Base-by-base conservation (phyloP, 2,113 vertebrate species). In the Zapus hudsonius region DNA sequence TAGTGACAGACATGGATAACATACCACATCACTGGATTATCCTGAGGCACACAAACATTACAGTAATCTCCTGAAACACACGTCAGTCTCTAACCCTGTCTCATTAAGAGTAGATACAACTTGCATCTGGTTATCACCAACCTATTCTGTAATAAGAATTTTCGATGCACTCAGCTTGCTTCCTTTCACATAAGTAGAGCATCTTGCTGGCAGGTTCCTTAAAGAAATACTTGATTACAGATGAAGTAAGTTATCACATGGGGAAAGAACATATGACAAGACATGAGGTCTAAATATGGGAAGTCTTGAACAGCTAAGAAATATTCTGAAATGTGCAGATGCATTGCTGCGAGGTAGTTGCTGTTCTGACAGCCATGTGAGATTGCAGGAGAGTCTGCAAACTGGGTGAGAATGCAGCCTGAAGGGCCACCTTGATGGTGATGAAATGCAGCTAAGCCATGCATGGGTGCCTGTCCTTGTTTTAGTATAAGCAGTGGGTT, bases 1-100 rank as follows among this genome's bases (percentile, higher is more conserved):
- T 13, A 42, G 12, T 31, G 2, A 7, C n/a, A 25, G 10, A 25
- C 6, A 10, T 66, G 59, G 5, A 72, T 0, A 3, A n/a, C 0
- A 59, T 59, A 25, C 13, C 36, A 5, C 5, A 23, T 47, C 7
- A 81, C 15, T 52, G 33, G 36, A 59, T 33, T 70, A 42, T 61
- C 44, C 15, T 42, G 2, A 38, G 55, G 3, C 7, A 33, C 11
- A 84, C 1, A 92, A 12, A 67, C 27, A 4, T n/a, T 55, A 74
- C 47, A 13, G 12, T 19, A 38, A 27, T 23, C 1, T 40, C 17
- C 5, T 15, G 3, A 29, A 76, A 31, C 23, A 3, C 16, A n/a
- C 11, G 31, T 2, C 4, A 61, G 52, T 10, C 20, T 42, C 1
- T 76, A 29, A 40, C 31, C 7, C 2, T 3, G 80, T 33, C 13